These are phyloP conservation scores for Agrotis exclamationis DNA, from an alignment of 2,888 invertebrate genomes.

Conservation along the genomic window DNA sequence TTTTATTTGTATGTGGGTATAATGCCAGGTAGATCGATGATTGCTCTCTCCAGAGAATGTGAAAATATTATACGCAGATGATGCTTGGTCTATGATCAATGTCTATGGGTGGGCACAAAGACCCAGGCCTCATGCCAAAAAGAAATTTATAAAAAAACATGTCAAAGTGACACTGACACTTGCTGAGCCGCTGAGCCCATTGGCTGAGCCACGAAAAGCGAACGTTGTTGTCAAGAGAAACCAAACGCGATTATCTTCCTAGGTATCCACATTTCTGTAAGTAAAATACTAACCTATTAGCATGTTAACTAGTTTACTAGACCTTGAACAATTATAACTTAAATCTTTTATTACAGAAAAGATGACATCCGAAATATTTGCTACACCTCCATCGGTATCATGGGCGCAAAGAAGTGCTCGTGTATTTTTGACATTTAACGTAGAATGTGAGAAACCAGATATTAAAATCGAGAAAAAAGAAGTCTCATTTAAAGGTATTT, in stretches of 20 bases:
- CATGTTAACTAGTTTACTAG: neutral
- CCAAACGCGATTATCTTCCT: slow-evolving; percentile 20
- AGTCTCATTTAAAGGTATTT: slow-evolving; percentile 95
- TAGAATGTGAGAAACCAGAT: slow-evolving; percentile 96
- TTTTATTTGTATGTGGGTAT: too few species aligned
- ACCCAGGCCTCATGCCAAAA: too few species aligned
- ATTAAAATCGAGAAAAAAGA: slow-evolving; percentile 93
- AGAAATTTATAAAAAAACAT: too few species aligned
- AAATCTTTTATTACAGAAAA: slow-evolving; percentile 62
- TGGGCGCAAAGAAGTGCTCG: slow-evolving; percentile 97
- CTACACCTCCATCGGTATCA: slow-evolving; percentile 93
- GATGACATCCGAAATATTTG: slow-evolving; percentile 73
- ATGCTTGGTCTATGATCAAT: too few species aligned
- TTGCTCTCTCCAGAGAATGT: too few species aligned
- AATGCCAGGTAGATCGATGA: too few species aligned
- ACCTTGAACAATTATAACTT: slow-evolving; percentile 1
- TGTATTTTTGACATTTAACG: slow-evolving; percentile 96
- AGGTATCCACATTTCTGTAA: slow-evolving; percentile 42
- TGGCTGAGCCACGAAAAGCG: slow-evolving; percentile 10
- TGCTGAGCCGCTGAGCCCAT: slow-evolving; percentile 6
- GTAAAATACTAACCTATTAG: slow-evolving; percentile 21
- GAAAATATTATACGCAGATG: too few species aligned
- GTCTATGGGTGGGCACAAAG: too few species aligned
- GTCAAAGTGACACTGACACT: slow-evolving; percentile 2
- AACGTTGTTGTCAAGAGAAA: slow-evolving; percentile 45